These are phyloP conservation scores for Ophion costatus DNA, from an alignment of 2,888 invertebrate species.

Conservation along the genomic window DNA sequence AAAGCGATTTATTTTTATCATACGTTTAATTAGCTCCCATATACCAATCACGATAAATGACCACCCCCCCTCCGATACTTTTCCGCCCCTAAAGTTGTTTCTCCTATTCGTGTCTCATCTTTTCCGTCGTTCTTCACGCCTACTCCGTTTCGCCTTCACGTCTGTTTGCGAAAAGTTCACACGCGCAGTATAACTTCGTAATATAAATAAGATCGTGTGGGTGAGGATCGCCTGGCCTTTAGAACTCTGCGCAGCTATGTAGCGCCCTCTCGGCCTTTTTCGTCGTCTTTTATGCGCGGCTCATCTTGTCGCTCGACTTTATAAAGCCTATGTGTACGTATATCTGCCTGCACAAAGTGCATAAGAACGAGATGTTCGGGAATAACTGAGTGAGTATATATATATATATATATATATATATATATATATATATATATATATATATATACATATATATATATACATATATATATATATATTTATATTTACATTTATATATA, in stretches of 20 bases:
- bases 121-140: too few relatives aligned
- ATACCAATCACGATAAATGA: too few relatives aligned
- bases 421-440: too few relatives aligned
- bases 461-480: background rate
- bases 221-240: background rate
- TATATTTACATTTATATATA: too few relatives aligned
- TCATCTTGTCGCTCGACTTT: constrained; percentile 23
- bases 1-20: too few relatives aligned
- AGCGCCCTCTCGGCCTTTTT: constrained; percentile 24
- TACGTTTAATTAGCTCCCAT: too few relatives aligned
- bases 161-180: too few relatives aligned
- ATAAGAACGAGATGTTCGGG: constrained; percentile 36
- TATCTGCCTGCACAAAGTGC: background rate
- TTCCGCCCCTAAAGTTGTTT: too few relatives aligned
- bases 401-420: background rate
- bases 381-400: background rate
- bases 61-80: too few relatives aligned
- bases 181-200: background rate
- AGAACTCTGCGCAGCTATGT: background rate
- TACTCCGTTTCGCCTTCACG: too few relatives aligned
- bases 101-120: too few relatives aligned
- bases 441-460: background rate
- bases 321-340: background rate
- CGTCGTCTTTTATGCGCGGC: constrained; percentile 20
- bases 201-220: background rate